Evolutionary conservation across 2,797 vertebrate species (phyloP).

Genomic region (Acanthopagrus latus): DNA sequence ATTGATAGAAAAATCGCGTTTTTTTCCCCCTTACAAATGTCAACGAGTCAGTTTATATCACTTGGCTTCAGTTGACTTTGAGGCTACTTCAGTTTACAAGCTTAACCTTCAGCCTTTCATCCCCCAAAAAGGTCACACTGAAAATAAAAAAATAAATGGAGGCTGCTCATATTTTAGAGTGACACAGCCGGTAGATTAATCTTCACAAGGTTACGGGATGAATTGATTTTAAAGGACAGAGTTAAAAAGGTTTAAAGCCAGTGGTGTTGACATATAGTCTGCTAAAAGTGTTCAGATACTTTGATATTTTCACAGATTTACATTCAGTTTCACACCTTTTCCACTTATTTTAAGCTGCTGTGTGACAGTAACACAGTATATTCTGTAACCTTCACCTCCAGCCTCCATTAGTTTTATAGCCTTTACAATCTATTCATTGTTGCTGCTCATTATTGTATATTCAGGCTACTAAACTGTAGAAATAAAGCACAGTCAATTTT

Average conservation of each 20-base stretch:
- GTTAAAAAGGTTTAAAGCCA: not conserved
- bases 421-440: too few relatives aligned
- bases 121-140: not conserved
- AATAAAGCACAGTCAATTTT: too few relatives aligned
- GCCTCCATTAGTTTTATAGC: too few relatives aligned
- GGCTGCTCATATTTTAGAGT: constrained; percentile 19
- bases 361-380: too few relatives aligned
- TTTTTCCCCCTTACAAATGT: too few relatives aligned
- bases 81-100: not conserved
- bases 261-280: too few relatives aligned
- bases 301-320: not conserved
- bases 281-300: not conserved
- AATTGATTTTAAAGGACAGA: constrained; percentile 8
- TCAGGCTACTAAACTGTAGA: too few relatives aligned
- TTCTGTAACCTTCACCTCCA: too few relatives aligned
- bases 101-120: not conserved
- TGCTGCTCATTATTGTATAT: too few relatives aligned
- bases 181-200: not conserved
- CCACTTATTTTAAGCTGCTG: not conserved
- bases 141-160: not conserved
- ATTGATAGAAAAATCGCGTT: not conserved
- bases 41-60: not conserved
- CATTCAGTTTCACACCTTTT: not conserved
- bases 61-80: not conserved
- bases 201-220: not conserved